Conservation (phyloP, 2,888 invertebrate genomes). For the Ophraella communa region DNA sequence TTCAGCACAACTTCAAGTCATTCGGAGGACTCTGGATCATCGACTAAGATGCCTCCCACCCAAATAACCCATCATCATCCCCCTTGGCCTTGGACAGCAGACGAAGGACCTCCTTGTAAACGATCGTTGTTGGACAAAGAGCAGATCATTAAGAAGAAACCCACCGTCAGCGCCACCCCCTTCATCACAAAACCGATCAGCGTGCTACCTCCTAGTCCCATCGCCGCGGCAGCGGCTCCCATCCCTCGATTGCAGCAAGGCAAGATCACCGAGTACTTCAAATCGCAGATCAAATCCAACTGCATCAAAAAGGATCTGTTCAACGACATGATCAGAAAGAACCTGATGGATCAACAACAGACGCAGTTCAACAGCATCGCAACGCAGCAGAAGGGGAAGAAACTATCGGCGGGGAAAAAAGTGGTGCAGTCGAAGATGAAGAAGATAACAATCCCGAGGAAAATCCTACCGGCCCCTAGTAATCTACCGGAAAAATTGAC, state of each 20-base stretch:
- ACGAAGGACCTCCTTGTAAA: conserved; percentile 43
- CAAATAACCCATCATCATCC: conserved; percentile 49
- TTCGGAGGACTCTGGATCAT: conserved; percentile 56
- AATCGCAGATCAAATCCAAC: conserved; percentile 78
- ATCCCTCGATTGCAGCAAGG: conserved; percentile 66
- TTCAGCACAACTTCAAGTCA: conserved; percentile 72
- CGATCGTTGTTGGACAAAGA: conserved; percentile 40
- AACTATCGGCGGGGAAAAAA: conserved; percentile 55
- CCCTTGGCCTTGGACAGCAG: conserved; percentile 51
- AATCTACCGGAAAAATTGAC: conserved; percentile 53
- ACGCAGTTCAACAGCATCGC: conserved; percentile 46
- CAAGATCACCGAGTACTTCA: conserved; percentile 86
- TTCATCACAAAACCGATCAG: conserved; percentile 28
- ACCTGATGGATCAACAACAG: conserved; percentile 51
- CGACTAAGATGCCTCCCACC: conserved; percentile 56
- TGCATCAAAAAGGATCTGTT: conserved; percentile 51
- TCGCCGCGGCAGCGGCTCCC: conserved; percentile 37
- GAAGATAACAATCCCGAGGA: conserved; percentile 56
- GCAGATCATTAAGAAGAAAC: conserved; percentile 29
- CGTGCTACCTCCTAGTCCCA: conserved; percentile 44
- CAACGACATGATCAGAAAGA: conserved; percentile 40
- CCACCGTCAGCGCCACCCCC: conserved; percentile 26
- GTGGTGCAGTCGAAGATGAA: conserved; percentile 47
- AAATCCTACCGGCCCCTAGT: conserved; percentile 58
- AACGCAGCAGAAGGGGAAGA: conserved; percentile 47